Conservation (phyloP, 2,888 invertebrate genomes). For the Chrysomela aeneicollis region DNA sequence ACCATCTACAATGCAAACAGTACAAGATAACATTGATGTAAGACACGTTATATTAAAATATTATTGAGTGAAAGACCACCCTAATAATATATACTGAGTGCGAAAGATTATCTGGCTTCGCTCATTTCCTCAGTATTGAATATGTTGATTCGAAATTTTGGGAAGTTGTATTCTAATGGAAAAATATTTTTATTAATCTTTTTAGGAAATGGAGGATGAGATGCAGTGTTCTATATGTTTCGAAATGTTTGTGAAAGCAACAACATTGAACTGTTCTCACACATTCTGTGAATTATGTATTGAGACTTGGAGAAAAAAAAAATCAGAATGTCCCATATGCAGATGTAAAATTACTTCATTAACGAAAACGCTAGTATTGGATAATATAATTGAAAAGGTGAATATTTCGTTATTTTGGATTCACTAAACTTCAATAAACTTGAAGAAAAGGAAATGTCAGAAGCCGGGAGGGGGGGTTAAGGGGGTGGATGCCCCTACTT, state of each 20-base stretch:
- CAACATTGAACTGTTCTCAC: constrained; percentile 76
- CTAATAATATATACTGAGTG: too few species aligned
- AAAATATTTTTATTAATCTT: not conserved
- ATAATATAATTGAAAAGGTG: constrained; percentile 78
- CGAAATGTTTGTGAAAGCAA: constrained; percentile 75
- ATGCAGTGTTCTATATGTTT: constrained; percentile 79
- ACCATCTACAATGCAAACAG: not conserved
- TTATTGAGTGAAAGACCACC: too few species aligned
- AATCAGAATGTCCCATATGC: constrained; percentile 78
- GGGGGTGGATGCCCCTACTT: too few species aligned
- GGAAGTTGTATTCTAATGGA: too few species aligned
- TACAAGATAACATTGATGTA: not conserved
- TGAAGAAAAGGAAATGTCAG: not conserved
- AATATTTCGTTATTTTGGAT: constrained; percentile 57
- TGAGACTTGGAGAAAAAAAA: constrained; percentile 72
- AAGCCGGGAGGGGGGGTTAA: too few species aligned
- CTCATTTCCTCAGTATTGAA: too few species aligned
- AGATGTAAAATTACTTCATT: constrained; percentile 63
- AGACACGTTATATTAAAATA: too few species aligned
- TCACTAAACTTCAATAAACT: not conserved
- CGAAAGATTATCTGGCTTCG: too few species aligned
- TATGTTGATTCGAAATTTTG: too few species aligned
- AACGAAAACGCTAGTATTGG: constrained; percentile 71
- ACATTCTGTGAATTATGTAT: constrained; percentile 79
- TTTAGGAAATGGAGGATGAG: constrained; percentile 68